Evolutionary conservation across 2,888 invertebrate genomes (phyloP).

Genomic region (Phania funesta): DNA sequence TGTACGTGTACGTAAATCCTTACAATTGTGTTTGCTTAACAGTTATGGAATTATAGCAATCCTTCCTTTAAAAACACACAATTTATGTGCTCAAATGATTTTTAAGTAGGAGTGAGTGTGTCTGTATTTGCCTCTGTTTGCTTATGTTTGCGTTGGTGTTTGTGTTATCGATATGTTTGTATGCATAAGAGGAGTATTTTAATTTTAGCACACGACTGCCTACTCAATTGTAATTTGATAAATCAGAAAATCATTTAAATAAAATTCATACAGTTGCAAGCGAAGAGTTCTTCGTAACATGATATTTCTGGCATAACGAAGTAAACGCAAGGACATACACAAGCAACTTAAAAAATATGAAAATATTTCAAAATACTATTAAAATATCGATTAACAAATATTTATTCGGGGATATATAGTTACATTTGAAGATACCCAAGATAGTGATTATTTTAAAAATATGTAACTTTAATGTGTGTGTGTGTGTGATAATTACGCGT

Average conservation of each 20-base stretch:
- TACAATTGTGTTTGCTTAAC: not conserved
- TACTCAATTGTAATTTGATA: slow-evolving; percentile 35
- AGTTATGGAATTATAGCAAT: slow-evolving; percentile 25
- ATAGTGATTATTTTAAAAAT: no score
- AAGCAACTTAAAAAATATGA: no score
- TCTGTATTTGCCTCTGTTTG: not conserved
- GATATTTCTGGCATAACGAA: not conserved
- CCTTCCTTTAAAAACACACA: slow-evolving; percentile 7
- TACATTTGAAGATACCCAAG: not conserved
- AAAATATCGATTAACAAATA: no score
- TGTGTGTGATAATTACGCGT: not conserved
- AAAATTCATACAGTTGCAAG: slow-evolving; percentile 8
- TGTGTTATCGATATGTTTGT: not conserved
- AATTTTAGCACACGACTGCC: not conserved
- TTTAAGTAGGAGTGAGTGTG: not conserved
- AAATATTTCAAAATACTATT: no score
- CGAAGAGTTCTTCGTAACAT: not conserved
- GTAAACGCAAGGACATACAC: no score
- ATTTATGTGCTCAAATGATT: slow-evolving; percentile 5
- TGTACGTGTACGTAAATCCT: no score
- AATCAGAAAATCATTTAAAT: slow-evolving; percentile 46
- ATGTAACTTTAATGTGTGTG: no score
- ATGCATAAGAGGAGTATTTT: not conserved
- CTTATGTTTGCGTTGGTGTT: not conserved
- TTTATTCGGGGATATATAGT: not conserved